These are phyloP conservation scores for Lithophane socia DNA, from an alignment of 2,888 invertebrate species.

Conservation along the genomic window DNA sequence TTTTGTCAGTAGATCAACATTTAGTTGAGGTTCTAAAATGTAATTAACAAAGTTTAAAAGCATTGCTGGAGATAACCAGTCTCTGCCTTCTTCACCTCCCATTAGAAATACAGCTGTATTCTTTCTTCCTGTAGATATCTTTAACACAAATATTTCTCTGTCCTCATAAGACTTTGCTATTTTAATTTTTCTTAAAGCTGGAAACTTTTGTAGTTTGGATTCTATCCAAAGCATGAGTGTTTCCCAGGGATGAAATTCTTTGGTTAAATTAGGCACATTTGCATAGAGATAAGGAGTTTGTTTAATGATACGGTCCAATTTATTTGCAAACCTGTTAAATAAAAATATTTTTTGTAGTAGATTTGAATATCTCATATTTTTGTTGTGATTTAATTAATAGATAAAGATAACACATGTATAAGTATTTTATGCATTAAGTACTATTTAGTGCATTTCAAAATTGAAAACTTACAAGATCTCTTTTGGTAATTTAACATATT, in stretches of 20 bases:
- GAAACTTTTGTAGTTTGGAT: conserved; percentile 62
- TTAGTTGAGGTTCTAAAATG: conserved; percentile 67
- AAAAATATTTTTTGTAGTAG: conserved; percentile 3
- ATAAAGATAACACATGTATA: neutral
- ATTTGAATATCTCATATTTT: neutral
- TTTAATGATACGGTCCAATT: neutral
- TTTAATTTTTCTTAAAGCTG: conserved; percentile 70
- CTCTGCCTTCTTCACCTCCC: conserved; percentile 83
- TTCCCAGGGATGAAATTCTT: conserved; percentile 71
- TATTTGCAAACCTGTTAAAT: conserved; percentile 26
- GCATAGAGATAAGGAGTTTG: neutral
- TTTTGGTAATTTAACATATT: conserved; percentile 67
- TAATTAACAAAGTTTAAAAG: conserved; percentile 75
- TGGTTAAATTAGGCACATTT: conserved; percentile 41
- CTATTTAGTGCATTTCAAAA: neutral
- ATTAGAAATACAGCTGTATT: conserved; percentile 78
- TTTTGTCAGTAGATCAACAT: conserved; percentile 64
- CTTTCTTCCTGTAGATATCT: conserved; percentile 71
- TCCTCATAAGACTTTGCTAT: conserved; percentile 79
- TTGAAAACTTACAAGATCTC: conserved; percentile 66
- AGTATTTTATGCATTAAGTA: neutral
- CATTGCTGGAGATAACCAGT: conserved; percentile 81
- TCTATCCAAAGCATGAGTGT: conserved; percentile 72
- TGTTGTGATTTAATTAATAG: neutral
- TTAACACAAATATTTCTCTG: conserved; percentile 78